Percentiles rank a stretch among this genome's conserved stretches.
Evolutionary conservation across 2,888 invertebrate species (phyloP).

Genomic region (Agonopterix alstromeriana): DNA sequence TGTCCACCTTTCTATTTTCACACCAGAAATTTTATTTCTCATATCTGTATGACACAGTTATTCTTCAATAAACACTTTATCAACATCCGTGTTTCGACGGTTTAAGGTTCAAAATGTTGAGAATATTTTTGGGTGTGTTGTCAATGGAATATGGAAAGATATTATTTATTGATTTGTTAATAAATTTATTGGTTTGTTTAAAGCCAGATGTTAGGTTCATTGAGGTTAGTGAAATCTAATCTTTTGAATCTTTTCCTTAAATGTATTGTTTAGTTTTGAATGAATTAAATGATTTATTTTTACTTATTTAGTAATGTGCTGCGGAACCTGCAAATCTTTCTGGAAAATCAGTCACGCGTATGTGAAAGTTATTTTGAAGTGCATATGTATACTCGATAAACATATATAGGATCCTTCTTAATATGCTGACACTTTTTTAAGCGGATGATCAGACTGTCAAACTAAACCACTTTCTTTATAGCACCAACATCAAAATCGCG

Average conservation of each 20-base stretch:
- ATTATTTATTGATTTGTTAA: slow-evolving; percentile 67
- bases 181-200: slow-evolving; percentile 56
- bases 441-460: no score
- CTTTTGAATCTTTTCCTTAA: background rate
- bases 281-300: background rate
- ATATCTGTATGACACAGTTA: slow-evolving; percentile 20
- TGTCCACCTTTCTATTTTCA: slow-evolving; percentile 49
- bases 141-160: slow-evolving; percentile 15
- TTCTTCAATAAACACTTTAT: background rate
- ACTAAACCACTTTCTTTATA: no score
- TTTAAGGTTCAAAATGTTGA: slow-evolving; percentile 17
- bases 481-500: no score
- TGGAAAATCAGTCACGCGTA: no score
- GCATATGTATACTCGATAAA: no score
- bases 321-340: no score
- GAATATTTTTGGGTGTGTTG: slow-evolving; percentile 2
- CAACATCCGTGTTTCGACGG: slow-evolving; percentile 5
- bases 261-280: background rate
- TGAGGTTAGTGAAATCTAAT: slow-evolving; percentile 40
- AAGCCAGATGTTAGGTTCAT: slow-evolving; percentile 32
- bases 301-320: no score
- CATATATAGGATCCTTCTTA: no score
- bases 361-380: no score
- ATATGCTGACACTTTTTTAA: no score
- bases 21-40: slow-evolving; percentile 41